Conservation (phyloP, 2,888 invertebrate species). For the Synanthedon andrenaeformis region DNA sequence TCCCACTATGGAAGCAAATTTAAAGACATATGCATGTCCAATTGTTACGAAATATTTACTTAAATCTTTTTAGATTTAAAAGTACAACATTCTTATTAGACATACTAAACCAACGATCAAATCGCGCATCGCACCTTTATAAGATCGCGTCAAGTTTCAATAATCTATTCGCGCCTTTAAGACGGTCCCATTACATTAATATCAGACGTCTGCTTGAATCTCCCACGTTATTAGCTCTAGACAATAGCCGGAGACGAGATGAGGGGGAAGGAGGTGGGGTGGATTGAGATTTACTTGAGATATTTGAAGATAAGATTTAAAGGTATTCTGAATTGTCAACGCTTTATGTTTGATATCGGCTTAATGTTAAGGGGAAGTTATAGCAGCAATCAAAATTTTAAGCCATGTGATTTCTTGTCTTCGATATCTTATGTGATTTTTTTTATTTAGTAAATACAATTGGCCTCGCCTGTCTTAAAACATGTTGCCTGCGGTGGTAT, state of each 20-base stretch:
- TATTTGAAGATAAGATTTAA: slow-evolving; percentile 56
- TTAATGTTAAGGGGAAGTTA: slow-evolving; percentile 3
- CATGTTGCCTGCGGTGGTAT: too few species aligned
- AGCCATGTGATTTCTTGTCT: background rate
- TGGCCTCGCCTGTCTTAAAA: too few species aligned
- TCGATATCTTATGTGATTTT: too few species aligned
- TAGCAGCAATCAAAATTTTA: background rate
- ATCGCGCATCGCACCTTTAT: slow-evolving; percentile 4
- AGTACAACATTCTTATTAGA: too few species aligned
- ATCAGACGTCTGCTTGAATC: slow-evolving; percentile 41
- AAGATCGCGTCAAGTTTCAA: too few species aligned
- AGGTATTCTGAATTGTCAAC: slow-evolving; percentile 30
- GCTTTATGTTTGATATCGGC: slow-evolving; percentile 16
- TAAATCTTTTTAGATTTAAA: too few species aligned
- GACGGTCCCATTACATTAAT: slow-evolving; percentile 44
- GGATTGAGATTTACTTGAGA: slow-evolving; percentile 58
- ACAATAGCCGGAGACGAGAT: slow-evolving; percentile 17
- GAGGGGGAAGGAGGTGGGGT: slow-evolving; percentile 11
- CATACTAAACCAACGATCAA: too few species aligned
- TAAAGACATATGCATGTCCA: too few species aligned
- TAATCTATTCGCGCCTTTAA: background rate
- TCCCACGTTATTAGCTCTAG: slow-evolving; percentile 35
- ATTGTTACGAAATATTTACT: too few species aligned
- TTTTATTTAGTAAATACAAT: too few species aligned
- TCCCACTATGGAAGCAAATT: too few species aligned